A percentile compares a stretch with the other conserved stretches of the same genome.
Evolutionary conservation across 2,113 vertebrate species (phyloP).

Genomic region (Mobula hypostoma): DNA sequence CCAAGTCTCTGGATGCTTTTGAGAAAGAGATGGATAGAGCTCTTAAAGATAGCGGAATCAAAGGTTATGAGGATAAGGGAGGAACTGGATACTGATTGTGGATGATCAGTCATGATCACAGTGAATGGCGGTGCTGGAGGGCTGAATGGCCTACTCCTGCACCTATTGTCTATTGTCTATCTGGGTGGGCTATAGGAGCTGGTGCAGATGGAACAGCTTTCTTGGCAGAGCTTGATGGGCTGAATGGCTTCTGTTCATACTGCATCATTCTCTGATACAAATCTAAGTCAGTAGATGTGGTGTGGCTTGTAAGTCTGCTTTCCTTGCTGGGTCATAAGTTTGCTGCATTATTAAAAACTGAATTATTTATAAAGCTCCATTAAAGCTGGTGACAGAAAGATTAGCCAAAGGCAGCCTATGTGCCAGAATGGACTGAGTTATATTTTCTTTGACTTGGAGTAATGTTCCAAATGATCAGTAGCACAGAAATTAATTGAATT

Average conservation of each 20-base stretch:
- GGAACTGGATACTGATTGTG: no score
- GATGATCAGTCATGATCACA: no score
- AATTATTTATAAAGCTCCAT: conserved; percentile 77
- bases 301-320: conserved; percentile 40
- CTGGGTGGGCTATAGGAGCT: neutral
- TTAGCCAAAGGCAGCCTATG: conserved; percentile 55
- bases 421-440: conserved; percentile 51
- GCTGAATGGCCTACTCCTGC: no score
- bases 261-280: conserved; percentile 24
- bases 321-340: conserved; percentile 55
- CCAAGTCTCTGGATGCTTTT: no score
- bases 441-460: conserved; percentile 46
- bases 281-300: conserved; percentile 43
- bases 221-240: neutral
- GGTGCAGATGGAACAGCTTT: neutral
- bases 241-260: neutral
- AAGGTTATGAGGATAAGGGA: no score
- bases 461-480: conserved; percentile 42
- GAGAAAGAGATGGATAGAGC: no score
- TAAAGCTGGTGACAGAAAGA: conserved; percentile 58
- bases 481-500: conserved; percentile 39
- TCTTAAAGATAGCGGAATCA: no score
- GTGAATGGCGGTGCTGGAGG: no score
- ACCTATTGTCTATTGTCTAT: no score
- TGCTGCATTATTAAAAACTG: conserved; percentile 75